Conservation (phyloP, 1,140 invertebrate genomes). For the Oryctes rhinoceros region DNA sequence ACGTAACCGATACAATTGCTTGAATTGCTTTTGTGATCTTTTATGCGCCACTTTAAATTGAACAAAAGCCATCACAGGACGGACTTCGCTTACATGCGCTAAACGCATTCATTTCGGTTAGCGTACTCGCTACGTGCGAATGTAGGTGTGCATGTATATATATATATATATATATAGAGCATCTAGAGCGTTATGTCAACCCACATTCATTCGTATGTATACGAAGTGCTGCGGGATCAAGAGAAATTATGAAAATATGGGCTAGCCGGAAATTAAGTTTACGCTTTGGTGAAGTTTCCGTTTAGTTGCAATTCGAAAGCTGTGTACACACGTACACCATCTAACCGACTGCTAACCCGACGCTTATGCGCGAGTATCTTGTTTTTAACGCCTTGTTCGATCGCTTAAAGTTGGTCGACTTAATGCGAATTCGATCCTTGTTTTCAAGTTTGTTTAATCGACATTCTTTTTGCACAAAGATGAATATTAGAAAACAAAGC, state of each 20-base stretch:
- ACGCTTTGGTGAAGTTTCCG: slow-evolving; percentile 33
- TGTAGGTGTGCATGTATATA: too few relatives aligned
- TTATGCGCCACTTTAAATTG: neutral
- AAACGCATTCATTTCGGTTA: neutral
- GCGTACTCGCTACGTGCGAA: neutral
- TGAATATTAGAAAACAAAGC: neutral
- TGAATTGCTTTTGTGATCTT: neutral
- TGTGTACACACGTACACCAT: neutral
- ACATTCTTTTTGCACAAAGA: neutral
- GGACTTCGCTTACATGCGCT: neutral
- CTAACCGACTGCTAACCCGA: too few relatives aligned
- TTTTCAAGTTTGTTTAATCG: neutral
- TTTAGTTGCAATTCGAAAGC: slow-evolving; percentile 19
- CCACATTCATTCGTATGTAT: neutral
- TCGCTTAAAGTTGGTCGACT: too few relatives aligned
- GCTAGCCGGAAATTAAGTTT: slow-evolving; percentile 36
- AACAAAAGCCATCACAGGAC: neutral
- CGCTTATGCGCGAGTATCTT: too few relatives aligned
- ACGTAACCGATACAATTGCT: neutral
- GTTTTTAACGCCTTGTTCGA: too few relatives aligned
- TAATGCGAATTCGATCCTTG: too few relatives aligned
- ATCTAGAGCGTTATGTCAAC: too few relatives aligned
- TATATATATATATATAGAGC: too few relatives aligned
- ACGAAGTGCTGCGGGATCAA: neutral
- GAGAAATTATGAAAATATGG: slow-evolving; percentile 34